Conservation (phyloP, 2,113 vertebrate species). For the Strix uralensis region DNA sequence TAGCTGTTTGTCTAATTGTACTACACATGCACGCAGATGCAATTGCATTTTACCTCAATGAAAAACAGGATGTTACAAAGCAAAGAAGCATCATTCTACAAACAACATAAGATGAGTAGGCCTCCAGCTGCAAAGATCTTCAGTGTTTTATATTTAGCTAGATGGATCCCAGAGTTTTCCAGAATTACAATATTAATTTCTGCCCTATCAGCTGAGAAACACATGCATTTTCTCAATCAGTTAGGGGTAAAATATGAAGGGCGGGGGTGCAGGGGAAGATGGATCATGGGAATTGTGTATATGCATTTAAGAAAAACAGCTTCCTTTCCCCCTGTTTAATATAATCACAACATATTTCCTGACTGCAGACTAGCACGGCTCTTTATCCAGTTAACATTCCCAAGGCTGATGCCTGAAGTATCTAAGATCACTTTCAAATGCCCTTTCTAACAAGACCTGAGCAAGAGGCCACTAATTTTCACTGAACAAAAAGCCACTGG, state of each 20-base stretch:
- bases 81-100: not conserved
- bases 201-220: not conserved
- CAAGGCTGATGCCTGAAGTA: conserved; percentile 70
- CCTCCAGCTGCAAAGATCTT: not conserved
- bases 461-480: conserved; percentile 83
- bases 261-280: not conserved
- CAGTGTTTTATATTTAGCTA: not conserved
- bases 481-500: conserved; percentile 81
- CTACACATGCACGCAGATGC: not conserved
- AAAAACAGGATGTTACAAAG: not conserved
- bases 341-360: not conserved
- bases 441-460: conserved; percentile 83
- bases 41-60: not conserved
- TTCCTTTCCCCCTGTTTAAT: not conserved
- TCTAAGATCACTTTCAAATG: conserved; percentile 82
- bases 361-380: not conserved
- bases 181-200: not conserved
- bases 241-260: not conserved
- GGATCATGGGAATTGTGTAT: not conserved
- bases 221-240: not conserved
- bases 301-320: not conserved
- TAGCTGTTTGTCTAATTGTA: not conserved
- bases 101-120: not conserved
- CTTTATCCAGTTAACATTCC: conserved; percentile 70
- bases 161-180: not conserved